These are phyloP conservation scores for Daphoenositta chrysoptera DNA, from an alignment of 2,113 vertebrate species.

Conservation along the genomic window DNA sequence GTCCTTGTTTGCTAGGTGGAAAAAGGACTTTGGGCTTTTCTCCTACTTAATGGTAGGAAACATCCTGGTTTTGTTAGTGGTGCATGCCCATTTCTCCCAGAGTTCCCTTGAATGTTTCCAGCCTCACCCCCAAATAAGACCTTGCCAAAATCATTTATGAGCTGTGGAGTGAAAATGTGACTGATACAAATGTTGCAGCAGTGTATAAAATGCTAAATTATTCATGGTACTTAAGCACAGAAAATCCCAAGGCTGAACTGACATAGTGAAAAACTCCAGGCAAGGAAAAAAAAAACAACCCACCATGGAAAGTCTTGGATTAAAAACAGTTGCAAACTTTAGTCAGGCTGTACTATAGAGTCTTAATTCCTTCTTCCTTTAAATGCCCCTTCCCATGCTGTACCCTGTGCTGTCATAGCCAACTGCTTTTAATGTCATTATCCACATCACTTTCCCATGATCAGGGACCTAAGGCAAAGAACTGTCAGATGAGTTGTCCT, in stretches of 20 bases:
- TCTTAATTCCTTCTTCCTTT: not conserved
- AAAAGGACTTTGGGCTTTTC: not conserved
- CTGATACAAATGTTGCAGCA: conserved; percentile 2
- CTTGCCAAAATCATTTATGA: not conserved
- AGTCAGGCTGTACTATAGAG: not conserved
- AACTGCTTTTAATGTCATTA: not conserved
- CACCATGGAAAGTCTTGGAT: not conserved
- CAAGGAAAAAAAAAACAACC: not conserved
- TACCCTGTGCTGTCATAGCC: not conserved
- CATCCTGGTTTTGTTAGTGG: not conserved
- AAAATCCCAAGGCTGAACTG: not conserved
- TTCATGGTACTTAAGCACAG: conserved; percentile 2
- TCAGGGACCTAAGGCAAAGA: not conserved
- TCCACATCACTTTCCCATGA: not conserved
- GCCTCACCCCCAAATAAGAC: not conserved
- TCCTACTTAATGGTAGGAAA: not conserved
- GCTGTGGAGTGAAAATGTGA: not conserved
- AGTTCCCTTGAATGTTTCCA: not conserved
- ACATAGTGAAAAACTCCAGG: not conserved
- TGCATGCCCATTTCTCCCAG: not conserved
- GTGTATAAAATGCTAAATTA: conserved; percentile 35
- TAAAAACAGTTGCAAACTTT: not conserved
- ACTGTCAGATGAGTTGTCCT: not conserved
- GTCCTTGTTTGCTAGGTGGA: not conserved
- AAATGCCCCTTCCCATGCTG: not conserved